Conservation (phyloP, 1,140 invertebrate species). For the Diabrotica virgifera region DNA sequence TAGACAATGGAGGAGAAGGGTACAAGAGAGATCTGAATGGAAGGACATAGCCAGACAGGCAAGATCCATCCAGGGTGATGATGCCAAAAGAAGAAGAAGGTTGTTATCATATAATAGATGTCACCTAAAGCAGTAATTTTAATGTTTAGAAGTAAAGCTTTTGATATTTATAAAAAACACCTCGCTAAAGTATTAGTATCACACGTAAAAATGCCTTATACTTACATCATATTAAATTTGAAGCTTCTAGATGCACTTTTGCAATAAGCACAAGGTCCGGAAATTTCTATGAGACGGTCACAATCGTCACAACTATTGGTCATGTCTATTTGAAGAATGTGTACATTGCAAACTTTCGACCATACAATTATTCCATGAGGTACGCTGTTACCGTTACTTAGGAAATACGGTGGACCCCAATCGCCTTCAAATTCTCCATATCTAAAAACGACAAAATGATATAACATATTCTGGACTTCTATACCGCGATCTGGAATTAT, state of each 20-base stretch:
- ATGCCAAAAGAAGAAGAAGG: too few species aligned
- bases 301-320: conserved; percentile 1
- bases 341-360: conserved; percentile 3
- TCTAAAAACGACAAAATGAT: conserved; percentile 2
- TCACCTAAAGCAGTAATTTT: too few species aligned
- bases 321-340: conserved; percentile 4
- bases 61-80: too few species aligned
- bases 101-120: too few species aligned
- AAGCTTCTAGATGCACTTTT: not conserved
- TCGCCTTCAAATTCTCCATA: conserved; percentile 4
- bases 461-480: too few species aligned
- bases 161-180: too few species aligned
- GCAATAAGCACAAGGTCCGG: not conserved
- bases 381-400: conserved; percentile 6
- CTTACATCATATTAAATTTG: conserved; percentile 7
- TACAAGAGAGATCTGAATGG: too few species aligned
- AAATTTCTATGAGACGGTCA: not conserved
- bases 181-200: not conserved
- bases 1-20: too few species aligned
- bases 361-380: conserved; percentile 12
- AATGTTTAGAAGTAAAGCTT: too few species aligned
- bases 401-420: conserved; percentile 15
- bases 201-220: not conserved
- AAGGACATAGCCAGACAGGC: too few species aligned
- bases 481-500: too few species aligned